These are phyloP conservation scores for Vimba vimba DNA, from an alignment of 2,113 vertebrate species.

Conservation along the genomic window DNA sequence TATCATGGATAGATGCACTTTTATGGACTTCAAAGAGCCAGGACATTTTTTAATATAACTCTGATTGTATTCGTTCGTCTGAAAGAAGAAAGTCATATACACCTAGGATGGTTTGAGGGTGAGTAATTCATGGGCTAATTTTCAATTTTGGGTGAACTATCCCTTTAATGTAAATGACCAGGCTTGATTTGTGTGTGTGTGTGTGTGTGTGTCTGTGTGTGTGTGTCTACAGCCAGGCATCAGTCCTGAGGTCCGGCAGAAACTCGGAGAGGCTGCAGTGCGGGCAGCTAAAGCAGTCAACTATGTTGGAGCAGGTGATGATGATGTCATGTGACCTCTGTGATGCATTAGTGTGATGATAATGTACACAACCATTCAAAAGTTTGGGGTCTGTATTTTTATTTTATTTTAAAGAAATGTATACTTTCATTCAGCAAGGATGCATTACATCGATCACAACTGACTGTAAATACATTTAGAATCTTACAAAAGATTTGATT, in stretches of 20 bases:
- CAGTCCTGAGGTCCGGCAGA: slow-evolving; percentile 84
- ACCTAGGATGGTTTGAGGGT: too few relatives aligned
- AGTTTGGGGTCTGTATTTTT: too few relatives aligned
- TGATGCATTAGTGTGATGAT: background rate
- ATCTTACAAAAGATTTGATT: background rate
- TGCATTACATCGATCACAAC: background rate
- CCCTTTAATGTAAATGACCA: background rate
- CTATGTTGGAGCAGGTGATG: slow-evolving; percentile 93
- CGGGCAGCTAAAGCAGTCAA: slow-evolving; percentile 93
- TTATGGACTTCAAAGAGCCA: too few relatives aligned
- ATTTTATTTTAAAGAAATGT: too few relatives aligned
- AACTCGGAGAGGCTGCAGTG: slow-evolving; percentile 93
- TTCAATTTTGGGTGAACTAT: too few relatives aligned
- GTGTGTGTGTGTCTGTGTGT: slow-evolving; percentile 20
- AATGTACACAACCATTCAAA: too few relatives aligned
- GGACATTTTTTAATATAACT: too few relatives aligned
- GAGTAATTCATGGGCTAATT: too few relatives aligned
- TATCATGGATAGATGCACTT: too few relatives aligned
- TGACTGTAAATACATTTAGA: background rate
- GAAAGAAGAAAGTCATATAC: too few relatives aligned
- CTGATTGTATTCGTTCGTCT: too few relatives aligned
- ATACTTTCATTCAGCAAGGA: too few relatives aligned
- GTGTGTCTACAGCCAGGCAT: slow-evolving; percentile 87
- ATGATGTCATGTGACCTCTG: background rate
- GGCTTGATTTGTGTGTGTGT: background rate